These are phyloP conservation scores for Tachina fera DNA, from an alignment of 2,888 invertebrate species.

Conservation along the genomic window DNA sequence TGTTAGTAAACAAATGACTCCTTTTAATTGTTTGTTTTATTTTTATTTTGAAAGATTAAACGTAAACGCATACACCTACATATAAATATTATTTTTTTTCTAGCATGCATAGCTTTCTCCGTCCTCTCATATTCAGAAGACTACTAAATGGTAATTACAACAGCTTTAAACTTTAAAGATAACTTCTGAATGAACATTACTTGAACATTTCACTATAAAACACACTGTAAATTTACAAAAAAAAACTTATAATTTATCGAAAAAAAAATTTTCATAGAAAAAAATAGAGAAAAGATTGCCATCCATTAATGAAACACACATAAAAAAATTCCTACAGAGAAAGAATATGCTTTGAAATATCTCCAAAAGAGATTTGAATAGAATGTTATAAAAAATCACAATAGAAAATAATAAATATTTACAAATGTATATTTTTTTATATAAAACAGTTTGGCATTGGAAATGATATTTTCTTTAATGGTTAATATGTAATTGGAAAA, in stretches of 20 bases:
- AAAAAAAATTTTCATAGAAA: background rate
- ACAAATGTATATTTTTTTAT: slow-evolving; percentile 10
- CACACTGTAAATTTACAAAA: too few species aligned
- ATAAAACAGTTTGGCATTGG: slow-evolving; percentile 48
- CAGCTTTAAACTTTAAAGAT: background rate
- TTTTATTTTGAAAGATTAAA: background rate
- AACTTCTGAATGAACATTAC: background rate
- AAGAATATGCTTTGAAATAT: slow-evolving; percentile 43
- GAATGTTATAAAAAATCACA: background rate
- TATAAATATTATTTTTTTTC: slow-evolving; percentile 49
- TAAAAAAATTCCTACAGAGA: slow-evolving; percentile 68
- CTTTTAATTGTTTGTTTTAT: background rate
- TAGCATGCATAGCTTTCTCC: slow-evolving; percentile 67
- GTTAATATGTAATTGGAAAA: background rate
- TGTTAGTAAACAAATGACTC: too few species aligned
- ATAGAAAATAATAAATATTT: slow-evolving; percentile 20
- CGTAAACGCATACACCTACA: background rate
- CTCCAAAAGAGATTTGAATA: slow-evolving; percentile 25
- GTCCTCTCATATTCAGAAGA: slow-evolving; percentile 57
- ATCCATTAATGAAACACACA: slow-evolving; percentile 67
- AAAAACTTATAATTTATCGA: too few species aligned
- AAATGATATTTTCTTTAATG: slow-evolving; percentile 64
- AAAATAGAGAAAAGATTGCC: slow-evolving; percentile 45
- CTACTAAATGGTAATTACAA: background rate
- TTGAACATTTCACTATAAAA: background rate